A percentile compares a stretch with the other conserved stretches of the same genome.
Conservation (phyloP, 2,797 vertebrate species). For the Heliangelus exortis region DNA sequence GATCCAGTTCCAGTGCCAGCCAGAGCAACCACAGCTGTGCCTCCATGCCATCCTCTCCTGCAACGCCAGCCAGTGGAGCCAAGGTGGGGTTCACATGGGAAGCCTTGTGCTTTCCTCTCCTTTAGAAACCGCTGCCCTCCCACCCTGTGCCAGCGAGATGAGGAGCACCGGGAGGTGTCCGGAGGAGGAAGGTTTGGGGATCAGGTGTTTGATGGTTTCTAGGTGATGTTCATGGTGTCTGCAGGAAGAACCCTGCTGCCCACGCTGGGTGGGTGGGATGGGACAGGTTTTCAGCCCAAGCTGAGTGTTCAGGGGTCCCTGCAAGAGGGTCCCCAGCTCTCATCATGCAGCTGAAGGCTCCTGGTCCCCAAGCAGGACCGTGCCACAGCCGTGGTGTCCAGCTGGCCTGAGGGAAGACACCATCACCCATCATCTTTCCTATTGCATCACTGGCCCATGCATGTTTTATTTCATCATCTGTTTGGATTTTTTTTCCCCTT, state of each 20-base stretch:
- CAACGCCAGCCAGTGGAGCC: slow-evolving; percentile 90
- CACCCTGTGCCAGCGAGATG: rapidly evolving
- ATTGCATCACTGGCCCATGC: neutral
- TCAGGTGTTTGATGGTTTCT: neutral
- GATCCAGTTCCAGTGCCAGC: slow-evolving; percentile 95
- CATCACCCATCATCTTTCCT: slow-evolving; percentile 61
- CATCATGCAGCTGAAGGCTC: rapidly evolving
- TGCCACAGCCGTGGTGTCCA: neutral
- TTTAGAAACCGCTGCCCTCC: neutral
- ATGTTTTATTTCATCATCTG: slow-evolving; percentile 64
- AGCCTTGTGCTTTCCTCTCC: neutral
- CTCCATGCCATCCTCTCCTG: slow-evolving; percentile 91
- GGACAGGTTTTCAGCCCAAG: neutral
- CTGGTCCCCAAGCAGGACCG: neutral
- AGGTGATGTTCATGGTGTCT: neutral
- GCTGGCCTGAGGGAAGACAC: neutral
- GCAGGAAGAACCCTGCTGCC: neutral
- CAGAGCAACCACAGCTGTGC: slow-evolving; percentile 94
- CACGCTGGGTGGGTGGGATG: neutral
- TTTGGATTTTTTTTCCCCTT: slow-evolving; percentile 15
- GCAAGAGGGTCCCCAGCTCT: rapidly evolving
- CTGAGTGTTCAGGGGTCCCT: neutral
- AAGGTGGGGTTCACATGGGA: slow-evolving; percentile 78
- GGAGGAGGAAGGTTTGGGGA: neutral
- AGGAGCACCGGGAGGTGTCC: neutral